Evolutionary conservation across 2,888 invertebrate genomes (phyloP).

Genomic region (Erannis defoliaria): DNA sequence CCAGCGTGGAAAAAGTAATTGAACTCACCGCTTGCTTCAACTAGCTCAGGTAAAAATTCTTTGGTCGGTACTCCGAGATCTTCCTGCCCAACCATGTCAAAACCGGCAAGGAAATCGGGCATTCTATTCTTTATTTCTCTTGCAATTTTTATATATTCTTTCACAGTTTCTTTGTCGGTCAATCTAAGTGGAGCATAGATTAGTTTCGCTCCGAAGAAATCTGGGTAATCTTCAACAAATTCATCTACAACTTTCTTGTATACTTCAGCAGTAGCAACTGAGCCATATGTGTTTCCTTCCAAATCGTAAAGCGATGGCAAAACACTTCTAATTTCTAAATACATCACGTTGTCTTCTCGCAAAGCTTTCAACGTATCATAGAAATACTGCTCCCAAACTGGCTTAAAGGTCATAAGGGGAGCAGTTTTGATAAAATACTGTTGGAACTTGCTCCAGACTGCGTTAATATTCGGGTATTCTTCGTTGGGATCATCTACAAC

Average conservation of each 20-base stretch:
- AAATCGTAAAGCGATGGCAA: constrained; percentile 89
- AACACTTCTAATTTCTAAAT: constrained; percentile 89
- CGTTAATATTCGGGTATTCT: constrained; percentile 84
- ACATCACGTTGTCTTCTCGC: constrained; percentile 90
- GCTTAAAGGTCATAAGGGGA: constrained; percentile 87
- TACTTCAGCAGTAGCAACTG: constrained; percentile 82
- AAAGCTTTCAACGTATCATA: constrained; percentile 88
- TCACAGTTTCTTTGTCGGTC: constrained; percentile 70
- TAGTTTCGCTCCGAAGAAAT: constrained; percentile 89
- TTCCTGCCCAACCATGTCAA: constrained; percentile 94
- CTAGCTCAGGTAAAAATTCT: constrained; percentile 86
- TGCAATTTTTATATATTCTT: constrained; percentile 78
- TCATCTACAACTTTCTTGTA: constrained; percentile 85
- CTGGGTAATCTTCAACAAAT: constrained; percentile 87
- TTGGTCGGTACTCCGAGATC: constrained; percentile 89
- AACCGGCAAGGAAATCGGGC: constrained; percentile 91
- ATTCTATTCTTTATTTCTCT: constrained; percentile 77
- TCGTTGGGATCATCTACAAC: constrained; percentile 77
- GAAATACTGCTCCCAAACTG: constrained; percentile 89
- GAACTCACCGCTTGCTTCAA: constrained; percentile 77
- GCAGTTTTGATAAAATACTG: constrained; percentile 83
- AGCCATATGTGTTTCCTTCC: constrained; percentile 85
- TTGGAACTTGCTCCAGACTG: constrained; percentile 87
- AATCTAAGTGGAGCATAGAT: constrained; percentile 89
- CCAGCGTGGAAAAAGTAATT: constrained; percentile 93